phyloP scores from a whole-genome alignment of 2,888 invertebrate species.

The Sarcophaga subvicina region DNA sequence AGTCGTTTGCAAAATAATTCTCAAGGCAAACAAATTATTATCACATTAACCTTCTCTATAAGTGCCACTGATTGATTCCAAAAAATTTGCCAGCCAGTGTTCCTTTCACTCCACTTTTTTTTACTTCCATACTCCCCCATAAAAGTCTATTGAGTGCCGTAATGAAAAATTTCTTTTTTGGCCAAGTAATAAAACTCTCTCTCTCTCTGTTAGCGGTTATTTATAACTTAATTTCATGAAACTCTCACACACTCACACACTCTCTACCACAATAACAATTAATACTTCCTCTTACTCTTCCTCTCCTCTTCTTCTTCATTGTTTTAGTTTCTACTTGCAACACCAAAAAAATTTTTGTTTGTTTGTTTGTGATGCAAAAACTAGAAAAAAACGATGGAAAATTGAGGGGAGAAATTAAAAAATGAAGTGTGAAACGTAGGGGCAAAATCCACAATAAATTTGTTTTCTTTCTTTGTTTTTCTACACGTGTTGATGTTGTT shows the following conservation, averaged over 20 bases:
- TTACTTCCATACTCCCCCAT: no score
- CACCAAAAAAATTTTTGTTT: neutral
- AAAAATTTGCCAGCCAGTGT: no score
- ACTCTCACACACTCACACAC: conserved; percentile 4
- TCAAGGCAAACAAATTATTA: no score
- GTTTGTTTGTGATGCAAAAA: conserved; percentile 42
- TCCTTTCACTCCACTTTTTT: no score
- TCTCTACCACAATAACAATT: conserved; percentile 21
- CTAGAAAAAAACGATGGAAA: neutral
- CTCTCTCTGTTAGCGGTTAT: conserved; percentile 10
- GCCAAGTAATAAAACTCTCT: neutral
- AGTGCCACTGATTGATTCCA: no score
- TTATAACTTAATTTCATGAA: conserved; percentile 51
- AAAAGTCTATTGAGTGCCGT: no score
- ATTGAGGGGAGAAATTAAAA: neutral
- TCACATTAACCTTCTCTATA: no score
- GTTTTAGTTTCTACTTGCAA: neutral
- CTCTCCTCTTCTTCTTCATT: neutral
- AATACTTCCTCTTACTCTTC: neutral
- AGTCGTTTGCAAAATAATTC: no score
- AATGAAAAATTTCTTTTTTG: no score
- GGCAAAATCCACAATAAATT: conserved; percentile 18
- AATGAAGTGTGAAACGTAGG: conserved; percentile 6
- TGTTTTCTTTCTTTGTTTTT: neutral
- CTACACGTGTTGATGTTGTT: neutral